Evolutionary conservation across 2,888 invertebrate genomes (phyloP).

Genomic region (Hermaeophaga mercurialis): DNA sequence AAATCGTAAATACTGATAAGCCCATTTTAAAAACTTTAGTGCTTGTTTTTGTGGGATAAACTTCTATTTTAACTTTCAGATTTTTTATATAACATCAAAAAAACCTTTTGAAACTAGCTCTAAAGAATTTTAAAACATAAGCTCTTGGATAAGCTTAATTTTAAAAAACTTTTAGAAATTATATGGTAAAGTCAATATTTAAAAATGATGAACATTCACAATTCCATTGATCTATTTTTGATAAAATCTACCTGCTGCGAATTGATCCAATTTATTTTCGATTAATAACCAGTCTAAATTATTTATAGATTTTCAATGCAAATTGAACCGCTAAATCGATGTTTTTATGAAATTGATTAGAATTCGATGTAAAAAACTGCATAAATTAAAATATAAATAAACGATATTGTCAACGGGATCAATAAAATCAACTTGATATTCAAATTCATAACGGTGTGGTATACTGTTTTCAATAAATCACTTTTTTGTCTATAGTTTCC

Average conservation of each 20-base stretch:
- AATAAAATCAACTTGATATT: not conserved
- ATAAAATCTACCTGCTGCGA: slow-evolving; percentile 10
- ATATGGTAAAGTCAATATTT: too few relatives aligned
- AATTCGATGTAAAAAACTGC: not conserved
- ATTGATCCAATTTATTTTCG: not conserved
- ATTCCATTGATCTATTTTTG: not conserved
- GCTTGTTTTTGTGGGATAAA: too few relatives aligned
- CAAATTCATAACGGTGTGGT: not conserved
- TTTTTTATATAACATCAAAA: too few relatives aligned
- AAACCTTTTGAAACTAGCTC: too few relatives aligned
- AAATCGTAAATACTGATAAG: too few relatives aligned
- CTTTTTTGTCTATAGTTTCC: too few relatives aligned
- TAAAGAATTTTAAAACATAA: too few relatives aligned
- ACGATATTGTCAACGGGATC: not conserved
- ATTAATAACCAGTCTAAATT: not conserved
- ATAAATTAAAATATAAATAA: not conserved
- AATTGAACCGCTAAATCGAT: not conserved
- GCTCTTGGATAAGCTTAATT: too few relatives aligned
- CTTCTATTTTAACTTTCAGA: too few relatives aligned
- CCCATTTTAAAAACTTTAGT: too few relatives aligned
- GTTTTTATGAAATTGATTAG: not conserved
- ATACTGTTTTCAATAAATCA: not conserved
- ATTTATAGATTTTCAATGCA: slow-evolving; percentile 9
- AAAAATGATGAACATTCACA: too few relatives aligned
- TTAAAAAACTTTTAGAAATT: too few relatives aligned